phyloP scores from a whole-genome alignment of 1,140 invertebrate species.

The Zaprionus camerounensis region DNA sequence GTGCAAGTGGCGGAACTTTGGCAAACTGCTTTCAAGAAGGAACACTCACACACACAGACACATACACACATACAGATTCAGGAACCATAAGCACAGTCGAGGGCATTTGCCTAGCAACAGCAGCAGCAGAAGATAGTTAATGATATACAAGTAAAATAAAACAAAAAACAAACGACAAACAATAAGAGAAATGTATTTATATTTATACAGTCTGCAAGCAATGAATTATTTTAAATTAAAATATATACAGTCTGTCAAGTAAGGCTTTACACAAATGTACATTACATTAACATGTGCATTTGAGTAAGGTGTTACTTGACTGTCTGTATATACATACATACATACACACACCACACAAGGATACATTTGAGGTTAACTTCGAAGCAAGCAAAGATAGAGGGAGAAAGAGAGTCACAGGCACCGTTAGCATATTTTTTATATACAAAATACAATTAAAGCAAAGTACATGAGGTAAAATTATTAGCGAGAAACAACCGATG shows the following conservation, averaged over 20 bases:
- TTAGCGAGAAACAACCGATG: constrained; percentile 76
- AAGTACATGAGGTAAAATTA: constrained; percentile 59
- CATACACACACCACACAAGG: not conserved
- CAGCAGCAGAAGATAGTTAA: constrained; percentile 17
- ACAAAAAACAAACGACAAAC: constrained; percentile 46
- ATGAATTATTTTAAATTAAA: constrained; percentile 53
- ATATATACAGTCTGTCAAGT: constrained; percentile 25
- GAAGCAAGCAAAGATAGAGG: constrained; percentile 29
- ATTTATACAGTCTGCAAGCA: constrained; percentile 70
- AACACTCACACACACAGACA: constrained; percentile 14
- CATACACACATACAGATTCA: constrained; percentile 13
- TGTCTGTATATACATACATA: not conserved
- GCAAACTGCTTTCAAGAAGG: constrained; percentile 59
- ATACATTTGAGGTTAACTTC: constrained; percentile 56
- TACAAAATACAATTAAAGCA: constrained; percentile 78
- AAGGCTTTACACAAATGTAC: too few relatives aligned
- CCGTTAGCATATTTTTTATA: constrained; percentile 80
- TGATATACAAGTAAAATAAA: not conserved
- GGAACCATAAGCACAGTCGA: not conserved
- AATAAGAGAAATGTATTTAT: constrained; percentile 71
- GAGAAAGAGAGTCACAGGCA: constrained; percentile 63
- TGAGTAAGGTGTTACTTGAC: too few relatives aligned
- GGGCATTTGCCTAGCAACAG: constrained; percentile 25
- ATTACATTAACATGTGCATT: too few relatives aligned
- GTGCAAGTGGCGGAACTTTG: constrained; percentile 27